These are phyloP conservation scores for Eutolmus rufibarbis DNA, from an alignment of 2,888 invertebrate genomes.

Conservation along the genomic window DNA sequence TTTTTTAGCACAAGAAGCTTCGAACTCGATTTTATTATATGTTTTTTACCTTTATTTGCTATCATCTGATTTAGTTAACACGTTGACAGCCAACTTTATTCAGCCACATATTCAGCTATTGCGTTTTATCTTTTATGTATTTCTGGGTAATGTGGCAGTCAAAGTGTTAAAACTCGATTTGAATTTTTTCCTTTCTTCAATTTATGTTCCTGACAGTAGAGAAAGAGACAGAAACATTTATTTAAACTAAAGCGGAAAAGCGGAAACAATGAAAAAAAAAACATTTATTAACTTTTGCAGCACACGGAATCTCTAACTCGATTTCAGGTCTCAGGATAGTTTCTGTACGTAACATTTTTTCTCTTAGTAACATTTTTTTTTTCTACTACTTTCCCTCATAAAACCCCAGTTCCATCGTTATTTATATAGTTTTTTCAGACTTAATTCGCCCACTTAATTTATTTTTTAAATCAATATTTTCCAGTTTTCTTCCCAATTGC, in stretches of 20 bases:
- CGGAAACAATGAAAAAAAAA: background rate
- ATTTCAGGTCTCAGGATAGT: constrained; percentile 64
- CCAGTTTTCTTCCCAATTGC: background rate
- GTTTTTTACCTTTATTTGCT: background rate
- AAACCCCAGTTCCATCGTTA: background rate
- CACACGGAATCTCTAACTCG: constrained; percentile 66
- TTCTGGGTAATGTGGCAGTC: background rate
- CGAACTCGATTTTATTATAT: background rate
- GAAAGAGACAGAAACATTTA: background rate
- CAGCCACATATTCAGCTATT: background rate
- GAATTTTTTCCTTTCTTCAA: background rate
- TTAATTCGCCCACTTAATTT: background rate
- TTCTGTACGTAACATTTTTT: constrained; percentile 64
- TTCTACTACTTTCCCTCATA: constrained; percentile 6
- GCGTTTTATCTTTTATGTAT: background rate
- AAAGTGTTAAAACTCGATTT: background rate
- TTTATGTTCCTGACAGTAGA: background rate
- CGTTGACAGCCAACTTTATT: background rate
- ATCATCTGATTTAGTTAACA: background rate
- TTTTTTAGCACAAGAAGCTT: background rate
- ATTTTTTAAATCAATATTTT: background rate
- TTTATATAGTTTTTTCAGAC: background rate
- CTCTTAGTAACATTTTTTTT: constrained; percentile 20
- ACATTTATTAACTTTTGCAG: constrained; percentile 63
- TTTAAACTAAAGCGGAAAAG: background rate